Conservation (phyloP, 1,140 invertebrate genomes). For the Zaprionus ghesquierei region DNA sequence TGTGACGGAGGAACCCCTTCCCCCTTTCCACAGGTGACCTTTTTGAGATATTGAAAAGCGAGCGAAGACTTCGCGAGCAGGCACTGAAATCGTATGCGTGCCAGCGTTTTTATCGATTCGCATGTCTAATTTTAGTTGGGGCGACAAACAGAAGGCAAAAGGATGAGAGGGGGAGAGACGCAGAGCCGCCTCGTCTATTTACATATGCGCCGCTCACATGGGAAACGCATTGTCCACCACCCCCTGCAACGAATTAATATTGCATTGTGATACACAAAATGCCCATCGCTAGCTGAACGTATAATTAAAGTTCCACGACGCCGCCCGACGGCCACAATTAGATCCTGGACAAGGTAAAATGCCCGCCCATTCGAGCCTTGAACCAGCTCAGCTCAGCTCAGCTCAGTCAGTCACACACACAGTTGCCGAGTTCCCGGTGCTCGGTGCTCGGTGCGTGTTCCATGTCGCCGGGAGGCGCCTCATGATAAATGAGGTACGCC, state of each 20-base stretch:
- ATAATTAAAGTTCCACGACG: slow-evolving; percentile 61
- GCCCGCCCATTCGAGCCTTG: slow-evolving; percentile 52
- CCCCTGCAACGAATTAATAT: slow-evolving; percentile 58
- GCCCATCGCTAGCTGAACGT: slow-evolving; percentile 32
- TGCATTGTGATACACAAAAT: slow-evolving; percentile 60
- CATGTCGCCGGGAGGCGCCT: slow-evolving; percentile 20
- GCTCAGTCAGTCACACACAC: neutral
- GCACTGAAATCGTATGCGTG: slow-evolving; percentile 74
- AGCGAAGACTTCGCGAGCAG: slow-evolving; percentile 11
- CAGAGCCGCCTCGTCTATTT: slow-evolving; percentile 16
- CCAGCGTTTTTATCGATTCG: slow-evolving; percentile 67
- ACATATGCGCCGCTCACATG: slow-evolving; percentile 36
- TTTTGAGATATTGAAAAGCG: neutral
- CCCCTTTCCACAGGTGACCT: neutral
- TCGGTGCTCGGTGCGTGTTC: too few species aligned
- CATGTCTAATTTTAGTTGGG: slow-evolving; percentile 71
- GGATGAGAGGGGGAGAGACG: neutral
- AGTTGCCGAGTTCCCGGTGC: neutral
- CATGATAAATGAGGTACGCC: slow-evolving; percentile 71
- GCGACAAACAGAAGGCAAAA: slow-evolving; percentile 36
- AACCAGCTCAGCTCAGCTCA: slow-evolving; percentile 36
- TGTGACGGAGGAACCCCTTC: neutral
- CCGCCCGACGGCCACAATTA: slow-evolving; percentile 51
- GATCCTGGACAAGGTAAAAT: slow-evolving; percentile 34
- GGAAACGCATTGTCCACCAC: slow-evolving; percentile 35